Percentiles rank a stretch among this genome's conserved stretches.
phyloP scores from a whole-genome alignment of 2,113 vertebrate genomes.

The Prochilodus magdalenae region DNA sequence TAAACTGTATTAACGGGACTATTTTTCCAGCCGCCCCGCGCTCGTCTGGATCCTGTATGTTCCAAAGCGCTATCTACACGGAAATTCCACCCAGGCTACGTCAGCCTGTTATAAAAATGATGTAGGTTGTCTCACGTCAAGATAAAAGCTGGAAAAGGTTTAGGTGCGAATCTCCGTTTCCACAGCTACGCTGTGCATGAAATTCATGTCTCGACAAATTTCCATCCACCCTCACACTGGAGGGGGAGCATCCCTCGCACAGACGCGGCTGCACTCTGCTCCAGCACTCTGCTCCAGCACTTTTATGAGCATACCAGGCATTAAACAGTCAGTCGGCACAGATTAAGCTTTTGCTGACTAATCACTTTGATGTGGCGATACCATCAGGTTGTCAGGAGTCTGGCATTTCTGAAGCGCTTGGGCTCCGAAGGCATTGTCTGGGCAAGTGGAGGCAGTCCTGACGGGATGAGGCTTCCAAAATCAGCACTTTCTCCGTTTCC shows the following conservation, averaged over 20 bases:
- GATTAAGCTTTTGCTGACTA: conserved; percentile 47
- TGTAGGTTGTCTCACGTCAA: background rate
- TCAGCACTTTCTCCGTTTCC: conserved; percentile 40
- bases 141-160: conserved; percentile 1
- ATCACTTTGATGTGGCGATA: conserved; percentile 43
- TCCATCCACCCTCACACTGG: conserved; percentile 7
- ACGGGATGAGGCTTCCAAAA: conserved; percentile 25
- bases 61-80: background rate
- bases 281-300: conserved; percentile 14
- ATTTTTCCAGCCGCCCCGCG: no score
- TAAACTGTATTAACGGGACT: background rate
- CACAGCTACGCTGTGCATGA: conserved; percentile 29
- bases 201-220: conserved; percentile 49
- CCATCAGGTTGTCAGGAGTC: conserved; percentile 39
- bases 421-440: conserved; percentile 23
- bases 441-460: conserved; percentile 51
- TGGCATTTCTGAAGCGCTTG: conserved; percentile 24
- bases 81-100: conserved; percentile 17
- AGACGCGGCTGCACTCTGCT: background rate
- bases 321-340: background rate
- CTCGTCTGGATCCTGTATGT: background rate
- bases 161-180: conserved; percentile 17
- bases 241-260: conserved; percentile 1
- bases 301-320: conserved; percentile 29
- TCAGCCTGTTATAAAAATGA: conserved; percentile 6